Percentiles rank a stretch among this genome's conserved stretches.
These are phyloP conservation scores for Crax fasciolata DNA, from an alignment of 2,797 vertebrate genomes.

Conservation along the genomic window DNA sequence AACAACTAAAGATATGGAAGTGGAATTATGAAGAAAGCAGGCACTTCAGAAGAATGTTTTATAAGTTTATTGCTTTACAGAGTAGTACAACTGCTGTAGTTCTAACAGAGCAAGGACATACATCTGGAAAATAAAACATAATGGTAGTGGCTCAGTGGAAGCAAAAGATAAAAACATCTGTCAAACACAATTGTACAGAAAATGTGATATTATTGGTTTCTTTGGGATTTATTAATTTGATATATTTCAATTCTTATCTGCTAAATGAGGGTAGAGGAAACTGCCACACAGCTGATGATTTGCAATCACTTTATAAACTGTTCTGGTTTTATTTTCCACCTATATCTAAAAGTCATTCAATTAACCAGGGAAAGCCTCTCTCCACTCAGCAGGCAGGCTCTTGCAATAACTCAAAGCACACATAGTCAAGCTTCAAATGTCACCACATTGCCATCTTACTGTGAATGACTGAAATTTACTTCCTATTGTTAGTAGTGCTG, in stretches of 20 bases:
- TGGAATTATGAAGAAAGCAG: constrained; percentile 78
- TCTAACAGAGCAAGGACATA: constrained; percentile 81
- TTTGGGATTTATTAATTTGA: constrained; percentile 85
- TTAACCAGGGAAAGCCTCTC: constrained; percentile 35
- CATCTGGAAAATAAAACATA: constrained; percentile 80
- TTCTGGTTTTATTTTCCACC: constrained; percentile 63
- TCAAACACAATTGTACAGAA: constrained; percentile 74
- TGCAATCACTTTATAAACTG: constrained; percentile 50
- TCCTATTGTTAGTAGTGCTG: constrained; percentile 76
- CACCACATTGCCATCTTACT: constrained; percentile 84
- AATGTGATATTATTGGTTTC: constrained; percentile 82
- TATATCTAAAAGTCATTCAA: constrained; percentile 63
- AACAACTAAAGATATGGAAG: constrained; percentile 80
- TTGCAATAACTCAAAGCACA: constrained; percentile 58
- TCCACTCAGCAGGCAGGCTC: constrained; percentile 27
- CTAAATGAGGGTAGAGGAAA: neutral
- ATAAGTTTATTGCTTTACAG: constrained; percentile 76
- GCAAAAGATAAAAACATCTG: constrained; percentile 73
- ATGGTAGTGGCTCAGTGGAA: constrained; percentile 59
- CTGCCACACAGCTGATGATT: constrained; percentile 13
- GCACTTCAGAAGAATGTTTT: constrained; percentile 74
- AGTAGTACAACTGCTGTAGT: neutral
- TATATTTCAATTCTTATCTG: constrained; percentile 73
- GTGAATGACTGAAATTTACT: constrained; percentile 80
- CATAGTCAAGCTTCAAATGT: constrained; percentile 79